A percentile compares a stretch with the other conserved stretches of the same genome.
Conservation (phyloP, 1,140 invertebrate genomes). For the Pachyrhynchus sulphureomaculatus region DNA sequence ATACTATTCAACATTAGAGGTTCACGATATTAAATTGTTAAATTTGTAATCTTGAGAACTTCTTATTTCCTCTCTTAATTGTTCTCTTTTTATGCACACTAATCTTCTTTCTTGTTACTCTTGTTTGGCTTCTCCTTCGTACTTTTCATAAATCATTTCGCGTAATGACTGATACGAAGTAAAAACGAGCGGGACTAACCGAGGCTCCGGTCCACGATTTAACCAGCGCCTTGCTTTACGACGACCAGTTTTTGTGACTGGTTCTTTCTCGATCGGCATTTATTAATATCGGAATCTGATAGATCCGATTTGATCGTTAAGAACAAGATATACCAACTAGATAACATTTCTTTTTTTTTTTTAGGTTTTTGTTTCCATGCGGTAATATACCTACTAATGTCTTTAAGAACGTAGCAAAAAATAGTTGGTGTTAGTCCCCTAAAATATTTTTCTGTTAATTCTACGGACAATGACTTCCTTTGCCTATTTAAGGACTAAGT, state of each 20-base stretch:
- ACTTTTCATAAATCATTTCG: slow-evolving; percentile 23
- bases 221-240: slow-evolving; percentile 22
- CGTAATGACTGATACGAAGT: slow-evolving; percentile 19
- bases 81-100: neutral
- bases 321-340: neutral
- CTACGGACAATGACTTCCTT: too few relatives aligned
- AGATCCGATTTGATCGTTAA: neutral
- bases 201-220: neutral
- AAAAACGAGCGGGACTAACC: slow-evolving; percentile 9
- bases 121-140: slow-evolving; percentile 3
- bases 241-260: slow-evolving; percentile 22
- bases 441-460: too few relatives aligned
- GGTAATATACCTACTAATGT: too few relatives aligned
- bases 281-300: slow-evolving; percentile 17
- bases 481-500: too few relatives aligned
- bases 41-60: too few relatives aligned
- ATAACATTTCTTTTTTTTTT: slow-evolving; percentile 2
- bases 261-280: slow-evolving; percentile 16
- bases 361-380: neutral
- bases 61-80: neutral
- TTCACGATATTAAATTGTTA: too few relatives aligned
- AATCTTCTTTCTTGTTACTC: neutral
- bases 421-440: too few relatives aligned
- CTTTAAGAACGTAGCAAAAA: too few relatives aligned
- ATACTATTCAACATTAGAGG: too few relatives aligned